Conservation (phyloP, 2,888 invertebrate species). For the Drosophila infuscata region DNA sequence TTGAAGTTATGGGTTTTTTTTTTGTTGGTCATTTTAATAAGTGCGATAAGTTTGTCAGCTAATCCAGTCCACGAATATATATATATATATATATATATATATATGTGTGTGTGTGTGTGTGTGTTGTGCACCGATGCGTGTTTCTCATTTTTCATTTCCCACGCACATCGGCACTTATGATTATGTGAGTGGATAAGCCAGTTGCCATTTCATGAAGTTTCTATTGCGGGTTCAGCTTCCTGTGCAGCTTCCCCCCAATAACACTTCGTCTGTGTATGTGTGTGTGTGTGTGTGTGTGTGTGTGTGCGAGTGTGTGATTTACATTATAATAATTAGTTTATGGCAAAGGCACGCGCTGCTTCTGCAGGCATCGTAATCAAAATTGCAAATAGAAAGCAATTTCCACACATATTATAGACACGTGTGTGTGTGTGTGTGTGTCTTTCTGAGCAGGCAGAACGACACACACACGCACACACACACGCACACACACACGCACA, state of each 20-base stretch:
- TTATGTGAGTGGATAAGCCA: conserved; percentile 47
- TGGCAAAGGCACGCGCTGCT: conserved; percentile 47
- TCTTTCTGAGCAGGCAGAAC: not conserved
- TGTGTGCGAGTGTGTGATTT: conserved; percentile 57
- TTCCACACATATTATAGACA: conserved; percentile 63
- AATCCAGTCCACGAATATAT: conserved; percentile 2
- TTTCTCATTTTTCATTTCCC: conserved; percentile 20
- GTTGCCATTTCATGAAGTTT: conserved; percentile 42
- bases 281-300: conserved; percentile 41
- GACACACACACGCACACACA: not conserved
- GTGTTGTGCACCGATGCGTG: conserved; percentile 12
- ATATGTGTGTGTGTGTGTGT: not conserved
- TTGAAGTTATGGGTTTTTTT: not conserved
- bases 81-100: no score
- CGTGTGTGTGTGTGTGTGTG: conserved; percentile 25
- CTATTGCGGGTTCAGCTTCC: conserved; percentile 29
- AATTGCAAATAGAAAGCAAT: conserved; percentile 71
- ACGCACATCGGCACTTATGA: conserved; percentile 24
- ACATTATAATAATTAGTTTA: conserved; percentile 70
- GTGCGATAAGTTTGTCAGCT: conserved; percentile 21
- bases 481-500: no score
- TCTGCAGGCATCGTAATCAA: conserved; percentile 42
- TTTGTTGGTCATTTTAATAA: conserved; percentile 9
- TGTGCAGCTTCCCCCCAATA: conserved; percentile 14
- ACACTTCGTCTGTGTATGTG: conserved; percentile 13